Conservation (phyloP, 2,113 vertebrate species). For the Phalacrocorax brasilianus region DNA sequence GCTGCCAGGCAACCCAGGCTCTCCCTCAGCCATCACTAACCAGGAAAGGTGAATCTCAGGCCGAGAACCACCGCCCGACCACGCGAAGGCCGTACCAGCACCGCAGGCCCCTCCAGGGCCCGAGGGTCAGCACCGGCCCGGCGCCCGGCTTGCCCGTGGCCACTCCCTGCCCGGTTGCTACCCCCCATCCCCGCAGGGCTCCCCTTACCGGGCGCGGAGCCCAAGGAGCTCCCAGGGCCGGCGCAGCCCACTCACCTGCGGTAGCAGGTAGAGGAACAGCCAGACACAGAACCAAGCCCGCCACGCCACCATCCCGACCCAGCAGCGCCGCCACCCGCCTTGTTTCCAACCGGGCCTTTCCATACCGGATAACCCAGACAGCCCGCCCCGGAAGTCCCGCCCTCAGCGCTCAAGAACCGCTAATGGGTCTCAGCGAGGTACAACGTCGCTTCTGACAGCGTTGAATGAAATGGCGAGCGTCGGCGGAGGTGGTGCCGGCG, state of each 20-base stretch:
- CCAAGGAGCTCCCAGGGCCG: neutral
- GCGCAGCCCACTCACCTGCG: conserved; percentile 57
- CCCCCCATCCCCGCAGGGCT: too few relatives aligned
- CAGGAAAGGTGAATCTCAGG: too few relatives aligned
- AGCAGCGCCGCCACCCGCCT: neutral
- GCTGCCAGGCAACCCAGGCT: neutral
- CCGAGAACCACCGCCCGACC: too few relatives aligned
- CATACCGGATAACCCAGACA: conserved; percentile 5
- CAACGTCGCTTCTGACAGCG: neutral
- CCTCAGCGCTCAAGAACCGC: neutral
- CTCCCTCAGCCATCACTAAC: neutral
- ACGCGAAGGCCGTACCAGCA: neutral
- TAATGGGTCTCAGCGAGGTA: neutral
- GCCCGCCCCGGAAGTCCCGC: neutral
- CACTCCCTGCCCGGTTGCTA: neutral
- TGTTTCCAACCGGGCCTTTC: neutral
- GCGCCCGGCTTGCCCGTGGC: fast-evolving
- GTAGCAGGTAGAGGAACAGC: neutral
- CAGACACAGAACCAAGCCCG: neutral
- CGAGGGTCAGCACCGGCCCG: fast-evolving
- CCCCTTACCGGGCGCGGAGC: neutral
- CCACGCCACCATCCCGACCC: neutral
- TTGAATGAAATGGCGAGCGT: neutral
- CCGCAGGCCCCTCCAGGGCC: too few relatives aligned
- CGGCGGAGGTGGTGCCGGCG: neutral